Base-by-base conservation (phyloP, 23 tunicate genomes). In the Diplosoma virens region DNA sequence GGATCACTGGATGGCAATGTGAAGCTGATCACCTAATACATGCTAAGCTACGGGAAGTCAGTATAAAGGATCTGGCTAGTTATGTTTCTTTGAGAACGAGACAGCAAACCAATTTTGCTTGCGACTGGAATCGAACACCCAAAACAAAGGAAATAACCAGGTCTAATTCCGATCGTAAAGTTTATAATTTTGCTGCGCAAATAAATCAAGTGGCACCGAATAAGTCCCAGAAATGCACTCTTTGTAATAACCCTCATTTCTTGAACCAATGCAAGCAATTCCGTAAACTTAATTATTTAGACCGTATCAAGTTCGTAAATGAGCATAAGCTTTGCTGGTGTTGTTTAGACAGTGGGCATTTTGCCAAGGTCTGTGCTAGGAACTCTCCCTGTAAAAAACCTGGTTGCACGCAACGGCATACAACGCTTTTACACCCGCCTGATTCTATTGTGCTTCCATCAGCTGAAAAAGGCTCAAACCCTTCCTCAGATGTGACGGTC, bases 371-470 rank as follows among this genome's bases (percentile, higher is more conserved):
- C 1, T 77, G 81, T 77, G 1, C 29, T 33, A 59, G 81, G 26
- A 59, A 59, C 41, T 23, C 65, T 20, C 73, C 83, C 2, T 79
- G 83, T 46, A 29, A 17, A 17, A 79, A 79, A 65, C 74, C 74
- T 17, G 74, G 64, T 29, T 79, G 74, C 45, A 66, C 30, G 20
- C 48, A 46, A 30, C 67, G 48, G 2, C 83, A 79, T 64, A 79
- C 83, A 0, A 79, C 83, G 28, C 52, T 79, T 41, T 29, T 79
- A 46, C 83, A 79, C 33, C 83, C 83, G 22, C 50, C 83, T n/a
- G n/a, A n/a, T n/a, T n/a, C n/a, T n/a, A n/a, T n/a, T n/a, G n/a
- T n/a, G n/a, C n/a, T n/a, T n/a, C n/a, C n/a, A n/a, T n/a, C n/a
- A n/a, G n/a, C n/a, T n/a, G n/a, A n/a, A n/a, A n/a, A n/a, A n/a